These are phyloP conservation scores for Coregonus sp. DNA, from an alignment of 2,797 vertebrate genomes.

Conservation along the genomic window DNA sequence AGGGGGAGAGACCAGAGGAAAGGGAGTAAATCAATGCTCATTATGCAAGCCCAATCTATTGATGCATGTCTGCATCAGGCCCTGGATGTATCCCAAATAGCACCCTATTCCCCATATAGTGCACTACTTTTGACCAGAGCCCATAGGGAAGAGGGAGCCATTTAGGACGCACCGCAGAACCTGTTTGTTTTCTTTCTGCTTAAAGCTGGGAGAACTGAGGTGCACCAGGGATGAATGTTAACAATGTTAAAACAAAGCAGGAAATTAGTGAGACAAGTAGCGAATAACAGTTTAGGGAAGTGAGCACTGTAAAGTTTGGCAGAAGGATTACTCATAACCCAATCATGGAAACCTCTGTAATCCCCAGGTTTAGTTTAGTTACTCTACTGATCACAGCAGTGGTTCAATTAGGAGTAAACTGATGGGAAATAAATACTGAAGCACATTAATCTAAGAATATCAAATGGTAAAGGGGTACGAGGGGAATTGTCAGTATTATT, in stretches of 20 bases:
- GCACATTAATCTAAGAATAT: not conserved
- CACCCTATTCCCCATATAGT: not conserved
- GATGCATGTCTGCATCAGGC: not conserved
- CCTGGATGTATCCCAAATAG: not conserved
- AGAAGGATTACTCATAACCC: not conserved
- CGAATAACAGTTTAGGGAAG: not conserved
- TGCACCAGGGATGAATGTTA: not conserved
- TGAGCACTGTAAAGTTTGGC: not conserved
- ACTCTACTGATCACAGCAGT: not conserved
- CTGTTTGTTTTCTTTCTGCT: not conserved
- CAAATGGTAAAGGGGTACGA: not conserved
- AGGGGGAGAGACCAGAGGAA: not conserved
- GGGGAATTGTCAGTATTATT: not conserved
- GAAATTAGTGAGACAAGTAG: not conserved
- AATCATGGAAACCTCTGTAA: not conserved
- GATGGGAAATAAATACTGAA: not conserved
- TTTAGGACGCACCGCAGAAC: not conserved
- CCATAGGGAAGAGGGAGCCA: not conserved
- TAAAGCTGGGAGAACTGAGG: not conserved
- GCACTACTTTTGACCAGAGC: not conserved
- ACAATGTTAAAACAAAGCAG: not conserved
- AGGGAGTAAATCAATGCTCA: conserved; percentile 2
- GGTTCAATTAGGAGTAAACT: not conserved
- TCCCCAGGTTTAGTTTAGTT: not conserved
- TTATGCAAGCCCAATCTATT: not conserved